A percentile compares a stretch with the other conserved stretches of the same genome.
phyloP scores from a whole-genome alignment of 1,140 invertebrate genomes.

The Apis florea region DNA sequence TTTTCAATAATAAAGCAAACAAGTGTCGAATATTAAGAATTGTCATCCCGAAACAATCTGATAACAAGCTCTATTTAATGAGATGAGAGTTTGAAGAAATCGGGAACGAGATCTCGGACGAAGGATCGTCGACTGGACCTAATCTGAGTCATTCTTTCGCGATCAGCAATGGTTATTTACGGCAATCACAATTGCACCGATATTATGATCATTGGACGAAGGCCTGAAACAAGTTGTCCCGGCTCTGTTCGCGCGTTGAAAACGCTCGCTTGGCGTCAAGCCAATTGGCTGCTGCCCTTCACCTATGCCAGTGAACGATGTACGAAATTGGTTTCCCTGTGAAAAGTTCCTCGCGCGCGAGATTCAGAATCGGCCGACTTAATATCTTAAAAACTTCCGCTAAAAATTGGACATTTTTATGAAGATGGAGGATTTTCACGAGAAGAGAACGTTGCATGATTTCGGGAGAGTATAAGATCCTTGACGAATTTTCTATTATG shows the following conservation, averaged over 20 bases:
- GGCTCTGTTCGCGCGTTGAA: slow-evolving; percentile 53
- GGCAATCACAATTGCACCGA: slow-evolving; percentile 27
- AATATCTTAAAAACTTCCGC: background rate
- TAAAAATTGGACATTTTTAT: background rate
- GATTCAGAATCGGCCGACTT: slow-evolving; percentile 25
- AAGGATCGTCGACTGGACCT: background rate
- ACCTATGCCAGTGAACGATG: slow-evolving; percentile 76
- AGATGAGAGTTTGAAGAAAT: background rate
- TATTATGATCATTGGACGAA: slow-evolving; percentile 48
- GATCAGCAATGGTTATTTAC: slow-evolving; percentile 43
- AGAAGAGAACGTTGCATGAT: background rate
- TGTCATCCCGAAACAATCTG: too few species aligned
- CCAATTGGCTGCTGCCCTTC: slow-evolving; percentile 79
- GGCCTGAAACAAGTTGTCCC: slow-evolving; percentile 45
- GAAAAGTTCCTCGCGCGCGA: slow-evolving; percentile 54
- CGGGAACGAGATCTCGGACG: background rate
- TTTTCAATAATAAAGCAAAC: too few species aligned
- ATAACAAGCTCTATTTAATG: too few species aligned
- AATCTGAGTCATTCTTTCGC: slow-evolving; percentile 9
- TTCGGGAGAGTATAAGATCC: too few species aligned
- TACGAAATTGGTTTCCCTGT: slow-evolving; percentile 75
- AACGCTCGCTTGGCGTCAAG: slow-evolving; percentile 76
- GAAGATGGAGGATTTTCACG: background rate
- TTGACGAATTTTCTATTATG: too few species aligned
- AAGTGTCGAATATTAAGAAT: too few species aligned